phyloP scores from a whole-genome alignment of 2,113 vertebrate genomes.

The Pteronura brasiliensis region DNA sequence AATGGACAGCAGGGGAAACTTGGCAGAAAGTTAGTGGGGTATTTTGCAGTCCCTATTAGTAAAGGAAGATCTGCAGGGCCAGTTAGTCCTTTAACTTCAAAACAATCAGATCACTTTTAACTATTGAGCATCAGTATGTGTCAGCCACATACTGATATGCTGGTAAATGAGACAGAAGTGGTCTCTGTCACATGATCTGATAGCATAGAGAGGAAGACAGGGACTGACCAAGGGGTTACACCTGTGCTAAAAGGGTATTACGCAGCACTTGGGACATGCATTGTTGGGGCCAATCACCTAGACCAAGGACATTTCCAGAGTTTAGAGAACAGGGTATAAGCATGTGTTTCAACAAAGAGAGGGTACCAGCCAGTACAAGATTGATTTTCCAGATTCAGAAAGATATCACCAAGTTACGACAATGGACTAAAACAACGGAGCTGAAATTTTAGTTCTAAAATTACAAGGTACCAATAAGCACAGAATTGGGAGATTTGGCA shows the following conservation, averaged over 20 bases:
- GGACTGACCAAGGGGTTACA: rapidly evolving
- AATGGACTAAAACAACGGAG: not conserved
- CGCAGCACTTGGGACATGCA: not conserved
- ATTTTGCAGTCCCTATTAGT: not conserved
- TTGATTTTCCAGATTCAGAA: not conserved
- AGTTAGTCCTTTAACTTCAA: not conserved
- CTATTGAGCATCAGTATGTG: not conserved
- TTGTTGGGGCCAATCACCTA: not conserved
- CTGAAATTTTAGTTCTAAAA: not conserved
- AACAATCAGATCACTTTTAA: not conserved
- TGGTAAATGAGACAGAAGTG: not conserved
- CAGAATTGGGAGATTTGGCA: not conserved
- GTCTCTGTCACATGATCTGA: rapidly evolving
- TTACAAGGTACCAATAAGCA: not conserved
- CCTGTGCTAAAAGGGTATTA: not conserved
- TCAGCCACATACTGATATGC: not conserved
- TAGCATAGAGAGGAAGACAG: not conserved
- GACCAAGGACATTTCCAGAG: not conserved
- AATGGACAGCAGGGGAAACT: not conserved
- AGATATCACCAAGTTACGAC: not conserved
- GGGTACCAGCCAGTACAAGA: not conserved
- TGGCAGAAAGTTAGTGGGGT: not conserved
- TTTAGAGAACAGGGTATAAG: not conserved
- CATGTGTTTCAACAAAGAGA: not conserved
- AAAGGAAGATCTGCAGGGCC: not conserved